phyloP scores from a whole-genome alignment of 2,113 vertebrate species.

The Osmerus eperlanus region DNA sequence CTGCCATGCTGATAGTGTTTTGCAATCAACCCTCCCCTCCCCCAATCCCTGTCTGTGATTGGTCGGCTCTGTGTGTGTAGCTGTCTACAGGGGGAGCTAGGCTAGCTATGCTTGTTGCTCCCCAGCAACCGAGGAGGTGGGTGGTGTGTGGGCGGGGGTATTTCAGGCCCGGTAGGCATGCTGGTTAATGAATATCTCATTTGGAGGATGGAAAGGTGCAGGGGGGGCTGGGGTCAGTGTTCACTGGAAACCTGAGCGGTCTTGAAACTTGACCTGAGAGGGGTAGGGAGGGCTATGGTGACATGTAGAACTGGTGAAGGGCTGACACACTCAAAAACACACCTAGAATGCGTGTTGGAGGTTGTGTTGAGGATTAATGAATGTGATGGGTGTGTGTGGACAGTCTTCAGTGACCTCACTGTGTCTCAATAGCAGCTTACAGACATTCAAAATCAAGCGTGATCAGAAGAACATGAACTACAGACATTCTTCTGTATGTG shows the following conservation, averaged over 20 bases:
- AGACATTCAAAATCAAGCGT: too few relatives aligned
- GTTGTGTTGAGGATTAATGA: background rate
- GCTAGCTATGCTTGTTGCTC: background rate
- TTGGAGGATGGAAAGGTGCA: background rate
- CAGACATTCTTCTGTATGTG: background rate
- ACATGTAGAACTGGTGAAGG: conserved; percentile 4
- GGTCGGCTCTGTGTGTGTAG: background rate
- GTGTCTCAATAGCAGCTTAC: too few relatives aligned
- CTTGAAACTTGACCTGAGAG: conserved; percentile 17
- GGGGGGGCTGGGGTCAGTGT: background rate
- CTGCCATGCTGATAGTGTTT: conserved; percentile 6
- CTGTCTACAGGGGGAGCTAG: background rate
- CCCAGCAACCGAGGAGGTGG: background rate
- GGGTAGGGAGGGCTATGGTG: background rate
- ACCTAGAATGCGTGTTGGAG: background rate
- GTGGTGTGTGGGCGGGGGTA: background rate
- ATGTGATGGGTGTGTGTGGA: background rate
- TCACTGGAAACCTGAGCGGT: conserved; percentile 9
- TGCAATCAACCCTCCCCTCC: conserved; percentile 12
- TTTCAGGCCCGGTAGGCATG: background rate
- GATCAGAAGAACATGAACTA: too few relatives aligned
- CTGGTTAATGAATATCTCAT: conserved; percentile 4
- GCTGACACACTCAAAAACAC: conserved; percentile 16
- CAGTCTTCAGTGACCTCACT: too few relatives aligned
- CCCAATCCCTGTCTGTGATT: conserved; percentile 10